Evolutionary conservation across 2,888 invertebrate species (phyloP).

Genomic region (Apamea sordens): DNA sequence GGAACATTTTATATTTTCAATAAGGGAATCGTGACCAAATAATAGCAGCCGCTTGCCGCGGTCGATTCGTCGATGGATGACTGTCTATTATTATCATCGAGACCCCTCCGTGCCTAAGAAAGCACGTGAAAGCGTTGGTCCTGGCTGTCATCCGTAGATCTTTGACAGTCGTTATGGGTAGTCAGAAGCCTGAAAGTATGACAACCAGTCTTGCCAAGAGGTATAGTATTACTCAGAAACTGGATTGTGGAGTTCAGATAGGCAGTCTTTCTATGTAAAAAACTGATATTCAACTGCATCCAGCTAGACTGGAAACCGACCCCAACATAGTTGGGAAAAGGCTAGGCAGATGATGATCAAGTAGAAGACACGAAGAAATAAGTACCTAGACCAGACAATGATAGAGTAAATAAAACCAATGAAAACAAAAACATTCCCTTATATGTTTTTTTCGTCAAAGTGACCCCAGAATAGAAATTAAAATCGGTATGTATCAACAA

Average conservation of each 20-base stretch:
- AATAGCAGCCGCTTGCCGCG: neutral
- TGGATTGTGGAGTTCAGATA: neutral
- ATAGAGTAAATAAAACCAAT: neutral
- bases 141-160: neutral
- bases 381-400: neutral
- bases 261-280: neutral
- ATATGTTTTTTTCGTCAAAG: conserved; percentile 16
- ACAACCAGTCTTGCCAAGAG: neutral
- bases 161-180: neutral
- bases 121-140: neutral
- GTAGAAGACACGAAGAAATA: neutral
- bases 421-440: neutral
- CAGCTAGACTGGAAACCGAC: neutral
- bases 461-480: conserved; percentile 69
- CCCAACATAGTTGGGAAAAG: neutral
- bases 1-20: neutral
- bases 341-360: neutral
- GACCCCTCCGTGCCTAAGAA: neutral
- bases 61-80: neutral
- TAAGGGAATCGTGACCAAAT: neutral
- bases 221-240: neutral
- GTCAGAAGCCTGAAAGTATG: neutral
- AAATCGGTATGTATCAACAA: conserved; percentile 73
- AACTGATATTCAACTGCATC: neutral
- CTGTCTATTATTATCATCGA: neutral